Percentiles rank a stretch among this genome's conserved stretches.
These are phyloP conservation scores for Cephus spinipes DNA, from an alignment of 2,888 invertebrate genomes.

Conservation along the genomic window DNA sequence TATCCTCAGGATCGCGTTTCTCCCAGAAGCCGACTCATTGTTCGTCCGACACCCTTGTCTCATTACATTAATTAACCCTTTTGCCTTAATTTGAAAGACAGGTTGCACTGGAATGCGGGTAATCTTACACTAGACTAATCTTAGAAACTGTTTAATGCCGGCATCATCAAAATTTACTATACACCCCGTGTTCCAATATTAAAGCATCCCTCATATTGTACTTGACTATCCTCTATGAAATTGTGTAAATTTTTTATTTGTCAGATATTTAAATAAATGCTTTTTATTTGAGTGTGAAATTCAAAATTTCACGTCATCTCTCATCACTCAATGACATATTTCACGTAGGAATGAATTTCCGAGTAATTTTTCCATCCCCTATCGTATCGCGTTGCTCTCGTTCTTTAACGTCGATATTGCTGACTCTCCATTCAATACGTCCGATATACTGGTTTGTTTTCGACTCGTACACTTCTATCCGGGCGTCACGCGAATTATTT, in stretches of 20 bases:
- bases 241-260: neutral
- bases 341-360: neutral
- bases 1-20: slow-evolving; percentile 9
- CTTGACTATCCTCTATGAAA: neutral
- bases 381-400: neutral
- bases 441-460: neutral
- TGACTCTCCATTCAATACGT: neutral
- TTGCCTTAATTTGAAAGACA: slow-evolving; percentile 12
- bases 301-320: neutral
- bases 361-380: neutral
- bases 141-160: neutral
- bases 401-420: neutral
- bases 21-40: slow-evolving; percentile 13
- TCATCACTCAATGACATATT: neutral
- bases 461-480: neutral
- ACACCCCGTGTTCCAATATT: neutral
- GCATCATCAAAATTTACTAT: neutral
- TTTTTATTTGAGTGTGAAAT: neutral
- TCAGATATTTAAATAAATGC: neutral
- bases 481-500: neutral
- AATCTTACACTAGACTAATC: neutral
- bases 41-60: slow-evolving; percentile 13
- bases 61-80: slow-evolving; percentile 21
- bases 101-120: slow-evolving; percentile 6
- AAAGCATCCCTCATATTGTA: neutral